phyloP scores from a whole-genome alignment of 2,888 invertebrate genomes.

The Microplitis manilae region DNA sequence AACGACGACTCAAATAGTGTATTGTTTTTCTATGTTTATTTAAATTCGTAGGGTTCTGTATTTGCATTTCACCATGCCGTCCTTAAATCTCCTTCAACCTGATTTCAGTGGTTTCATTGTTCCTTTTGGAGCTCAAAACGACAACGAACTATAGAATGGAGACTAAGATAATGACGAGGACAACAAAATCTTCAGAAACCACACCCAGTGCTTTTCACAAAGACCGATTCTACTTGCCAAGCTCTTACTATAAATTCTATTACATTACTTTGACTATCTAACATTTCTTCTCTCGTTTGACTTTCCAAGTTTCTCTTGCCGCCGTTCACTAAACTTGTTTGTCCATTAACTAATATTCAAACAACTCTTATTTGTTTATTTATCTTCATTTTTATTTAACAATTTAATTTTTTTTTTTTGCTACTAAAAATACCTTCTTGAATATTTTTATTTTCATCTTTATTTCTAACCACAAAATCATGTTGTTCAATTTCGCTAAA shows the following conservation, averaged over 20 bases:
- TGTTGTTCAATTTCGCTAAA: too few relatives aligned
- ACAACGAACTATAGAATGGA: neutral
- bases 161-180: neutral
- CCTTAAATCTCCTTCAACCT: neutral
- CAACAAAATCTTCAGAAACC: neutral
- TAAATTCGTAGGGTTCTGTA: too few relatives aligned
- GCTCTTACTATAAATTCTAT: neutral
- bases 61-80: too few relatives aligned
- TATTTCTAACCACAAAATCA: too few relatives aligned
- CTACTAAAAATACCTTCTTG: too few relatives aligned
- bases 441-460: too few relatives aligned
- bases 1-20: too few relatives aligned
- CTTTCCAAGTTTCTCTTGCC: neutral
- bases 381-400: neutral
- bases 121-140: neutral
- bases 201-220: neutral
- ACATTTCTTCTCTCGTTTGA: neutral
- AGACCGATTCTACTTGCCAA: neutral
- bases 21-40: too few relatives aligned
- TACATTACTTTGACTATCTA: neutral
- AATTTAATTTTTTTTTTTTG: neutral
- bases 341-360: neutral
- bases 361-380: neutral
- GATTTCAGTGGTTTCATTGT: neutral
- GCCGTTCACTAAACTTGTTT: neutral